Percentiles rank a stretch among this genome's conserved stretches.
phyloP scores from a whole-genome alignment of 2,888 invertebrate genomes.

The Hydrotaea cyrtoneurina region DNA sequence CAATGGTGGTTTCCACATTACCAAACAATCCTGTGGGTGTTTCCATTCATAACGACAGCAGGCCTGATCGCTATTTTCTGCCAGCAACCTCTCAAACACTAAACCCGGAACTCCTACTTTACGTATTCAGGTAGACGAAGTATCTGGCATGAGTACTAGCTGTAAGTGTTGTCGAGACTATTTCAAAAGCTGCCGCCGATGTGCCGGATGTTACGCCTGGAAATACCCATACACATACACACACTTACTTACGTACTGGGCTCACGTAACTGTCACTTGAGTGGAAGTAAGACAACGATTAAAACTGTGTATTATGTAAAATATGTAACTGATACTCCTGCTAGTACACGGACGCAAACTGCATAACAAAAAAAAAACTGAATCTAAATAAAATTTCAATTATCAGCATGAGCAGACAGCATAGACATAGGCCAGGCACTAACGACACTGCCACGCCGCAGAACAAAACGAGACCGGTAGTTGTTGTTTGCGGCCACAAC shows the following conservation, averaged over 20 bases:
- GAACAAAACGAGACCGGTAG: slow-evolving; percentile 28
- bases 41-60: too few species aligned
- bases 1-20: too few species aligned
- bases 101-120: too few species aligned
- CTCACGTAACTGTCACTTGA: slow-evolving; percentile 62
- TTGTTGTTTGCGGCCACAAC: slow-evolving; percentile 20
- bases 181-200: too few species aligned
- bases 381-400: slow-evolving; percentile 44
- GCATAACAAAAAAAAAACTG: background rate
- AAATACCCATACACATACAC: background rate
- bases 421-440: background rate
- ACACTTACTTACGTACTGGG: background rate
- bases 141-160: too few species aligned
- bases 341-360: background rate
- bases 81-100: too few species aligned
- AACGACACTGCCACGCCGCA: slow-evolving; percentile 23
- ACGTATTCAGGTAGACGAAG: too few species aligned
- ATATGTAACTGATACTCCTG: slow-evolving; percentile 59
- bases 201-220: background rate
- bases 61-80: too few species aligned
- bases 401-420: slow-evolving; percentile 29
- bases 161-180: too few species aligned
- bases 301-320: slow-evolving; percentile 64
- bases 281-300: slow-evolving; percentile 58
- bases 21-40: too few species aligned